Conservation (phyloP, 1,140 invertebrate genomes). For the Drosophila paulistorum region DNA sequence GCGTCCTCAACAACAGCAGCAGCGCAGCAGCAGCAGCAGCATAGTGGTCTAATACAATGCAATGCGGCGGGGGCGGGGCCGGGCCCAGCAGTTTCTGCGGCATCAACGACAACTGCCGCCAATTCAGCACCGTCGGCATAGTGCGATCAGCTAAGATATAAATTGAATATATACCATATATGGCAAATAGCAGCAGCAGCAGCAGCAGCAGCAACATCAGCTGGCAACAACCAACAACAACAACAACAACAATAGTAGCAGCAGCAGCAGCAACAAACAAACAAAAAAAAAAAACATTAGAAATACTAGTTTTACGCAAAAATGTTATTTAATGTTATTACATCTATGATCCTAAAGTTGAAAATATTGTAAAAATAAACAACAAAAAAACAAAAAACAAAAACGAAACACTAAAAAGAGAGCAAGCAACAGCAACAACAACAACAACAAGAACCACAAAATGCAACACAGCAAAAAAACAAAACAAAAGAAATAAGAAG, state of each 20-base stretch:
- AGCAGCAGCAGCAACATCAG: constrained; percentile 13
- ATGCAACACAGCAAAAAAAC: not conserved
- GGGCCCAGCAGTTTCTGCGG: constrained; percentile 2
- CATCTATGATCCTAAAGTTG: constrained; percentile 82
- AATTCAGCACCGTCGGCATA: constrained; percentile 65
- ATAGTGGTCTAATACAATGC: constrained; percentile 78
- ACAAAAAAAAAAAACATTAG: constrained; percentile 72
- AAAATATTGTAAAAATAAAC: constrained; percentile 81
- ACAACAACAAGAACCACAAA: not conserved
- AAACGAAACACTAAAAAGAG: constrained; percentile 12
- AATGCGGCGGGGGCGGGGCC: constrained; percentile 59
- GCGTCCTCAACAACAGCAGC: constrained; percentile 10
- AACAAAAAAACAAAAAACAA: constrained; percentile 45
- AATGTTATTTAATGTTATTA: constrained; percentile 82
- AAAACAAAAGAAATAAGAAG: not conserved
- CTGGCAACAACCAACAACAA: constrained; percentile 11
- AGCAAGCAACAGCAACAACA: constrained; percentile 15
- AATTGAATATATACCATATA: not conserved
- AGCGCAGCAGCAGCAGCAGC: constrained; percentile 41
- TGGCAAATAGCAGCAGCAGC: constrained; percentile 9
- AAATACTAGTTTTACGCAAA: constrained; percentile 80
- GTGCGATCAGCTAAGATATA: constrained; percentile 26
- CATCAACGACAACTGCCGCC: constrained; percentile 26
- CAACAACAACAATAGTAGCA: constrained; percentile 27
- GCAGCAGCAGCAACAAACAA: constrained; percentile 31